phyloP scores from a whole-genome alignment of 2,797 vertebrate species.

The Melanotaenia boesemani region DNA sequence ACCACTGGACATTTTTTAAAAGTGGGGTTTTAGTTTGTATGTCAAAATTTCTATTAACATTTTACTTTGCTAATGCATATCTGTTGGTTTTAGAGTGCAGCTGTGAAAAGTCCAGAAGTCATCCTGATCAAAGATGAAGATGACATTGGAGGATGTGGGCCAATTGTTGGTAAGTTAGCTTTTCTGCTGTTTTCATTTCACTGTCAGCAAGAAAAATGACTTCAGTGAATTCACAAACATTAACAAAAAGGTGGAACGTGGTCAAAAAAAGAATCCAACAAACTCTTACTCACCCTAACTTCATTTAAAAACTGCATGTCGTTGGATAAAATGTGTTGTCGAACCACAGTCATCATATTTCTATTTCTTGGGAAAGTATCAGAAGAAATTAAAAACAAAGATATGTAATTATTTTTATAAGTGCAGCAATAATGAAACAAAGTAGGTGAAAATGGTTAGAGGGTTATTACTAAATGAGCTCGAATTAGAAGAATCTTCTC shows the following conservation, averaged over 20 bases:
- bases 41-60: background rate
- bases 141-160: slow-evolving; percentile 58
- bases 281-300: background rate
- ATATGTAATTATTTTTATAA: background rate
- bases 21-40: background rate
- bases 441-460: background rate
- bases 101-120: slow-evolving; percentile 70
- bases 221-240: background rate
- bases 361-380: background rate
- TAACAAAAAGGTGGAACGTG: background rate
- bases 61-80: background rate
- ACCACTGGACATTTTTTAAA: too few relatives aligned
- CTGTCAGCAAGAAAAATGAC: too few relatives aligned
- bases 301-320: background rate
- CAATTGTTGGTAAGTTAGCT: slow-evolving; percentile 50
- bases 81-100: slow-evolving; percentile 53
- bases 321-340: background rate
- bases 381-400: background rate
- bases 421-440: background rate
- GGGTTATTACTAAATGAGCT: background rate
- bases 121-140: slow-evolving; percentile 83
- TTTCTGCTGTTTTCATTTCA: background rate
- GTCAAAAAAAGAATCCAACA: background rate
- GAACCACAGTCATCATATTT: background rate
- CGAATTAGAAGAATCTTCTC: background rate